Base-by-base conservation (phyloP, 2,797 vertebrate species). In the Hapalemur alaotrensis region DNA sequence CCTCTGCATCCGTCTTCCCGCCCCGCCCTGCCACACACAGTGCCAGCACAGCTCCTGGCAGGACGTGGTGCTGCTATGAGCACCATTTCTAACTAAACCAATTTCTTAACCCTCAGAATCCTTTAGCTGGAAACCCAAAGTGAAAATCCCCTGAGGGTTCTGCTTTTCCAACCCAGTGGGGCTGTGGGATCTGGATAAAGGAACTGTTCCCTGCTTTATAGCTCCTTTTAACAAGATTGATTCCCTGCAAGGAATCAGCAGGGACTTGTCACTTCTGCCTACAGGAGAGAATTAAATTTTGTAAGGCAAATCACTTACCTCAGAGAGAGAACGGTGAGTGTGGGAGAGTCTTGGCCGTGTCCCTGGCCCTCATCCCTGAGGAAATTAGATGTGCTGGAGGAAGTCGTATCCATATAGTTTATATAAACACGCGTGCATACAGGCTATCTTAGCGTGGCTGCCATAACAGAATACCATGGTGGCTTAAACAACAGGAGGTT, bases 21-120 rank as follows among this genome's bases (percentile, higher is more conserved):
- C 28, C 57, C 59, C n/a, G 43, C 35, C 25, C 30, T 59, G 18
- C 46, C 69, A 1, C 0, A 0, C 0, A 4, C 22, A 57, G 48
- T 15, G 23, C 73, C 15, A 13, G 32, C 48, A 4, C 41, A 10
- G 48, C 28, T 32, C 28, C 11, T 35, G n/a, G 30, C 25, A 61
- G 69, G 72, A 11, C 67, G n/a, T 50, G 7, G 25, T 25, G 43
- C 79, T 61, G 30, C 43, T 20, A 0, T 1, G 23, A 57, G 14
- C 30, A 17, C 11, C 59, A 52, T 43, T 87, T 7, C 59, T 50
- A 23, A 76, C 63, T 12, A 50, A 76, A 32, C 35, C 2, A 0
- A 4, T 20, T 50, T 46, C 72, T 75, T 76, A 61, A 61, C 22
- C 48, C 81, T 41, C 17, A 32, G 30, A 82, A 76, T 41, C 75